These are phyloP conservation scores for Pagetopsis macropterus DNA, from an alignment of 2,797 vertebrate genomes.

Conservation along the genomic window DNA sequence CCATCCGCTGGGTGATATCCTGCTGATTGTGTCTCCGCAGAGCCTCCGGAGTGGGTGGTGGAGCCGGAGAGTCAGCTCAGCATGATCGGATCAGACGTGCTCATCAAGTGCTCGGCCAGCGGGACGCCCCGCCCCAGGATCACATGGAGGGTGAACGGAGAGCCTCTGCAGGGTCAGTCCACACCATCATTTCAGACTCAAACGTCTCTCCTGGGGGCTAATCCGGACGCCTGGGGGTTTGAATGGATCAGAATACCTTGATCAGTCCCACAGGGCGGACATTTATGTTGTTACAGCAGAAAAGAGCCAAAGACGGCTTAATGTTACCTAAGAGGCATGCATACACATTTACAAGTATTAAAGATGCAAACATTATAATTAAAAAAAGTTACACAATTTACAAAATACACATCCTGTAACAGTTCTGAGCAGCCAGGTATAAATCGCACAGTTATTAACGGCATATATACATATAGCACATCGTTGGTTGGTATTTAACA, in stretches of 20 bases:
- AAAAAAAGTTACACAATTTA: too few relatives aligned
- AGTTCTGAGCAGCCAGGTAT: too few relatives aligned
- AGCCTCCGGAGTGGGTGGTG: slow-evolving; percentile 89
- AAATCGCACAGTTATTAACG: too few relatives aligned
- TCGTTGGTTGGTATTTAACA: too few relatives aligned
- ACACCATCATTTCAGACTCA: neutral
- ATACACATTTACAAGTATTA: too few relatives aligned
- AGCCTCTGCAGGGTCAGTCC: slow-evolving; percentile 84
- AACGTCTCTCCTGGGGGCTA: neutral
- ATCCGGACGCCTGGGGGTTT: neutral
- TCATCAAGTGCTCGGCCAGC: slow-evolving; percentile 87
- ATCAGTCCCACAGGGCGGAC: too few relatives aligned
- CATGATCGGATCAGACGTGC: slow-evolving; percentile 85
- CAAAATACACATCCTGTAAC: too few relatives aligned
- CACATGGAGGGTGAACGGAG: slow-evolving; percentile 90
- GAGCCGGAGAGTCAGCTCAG: slow-evolving; percentile 88
- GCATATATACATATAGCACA: too few relatives aligned
- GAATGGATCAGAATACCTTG: neutral
- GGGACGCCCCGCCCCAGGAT: slow-evolving; percentile 87
- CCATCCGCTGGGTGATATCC: slow-evolving; percentile 31
- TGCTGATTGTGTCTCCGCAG: slow-evolving; percentile 75
- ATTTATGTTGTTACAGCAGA: too few relatives aligned
- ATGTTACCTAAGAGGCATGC: too few relatives aligned
- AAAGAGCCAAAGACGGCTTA: too few relatives aligned
- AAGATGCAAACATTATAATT: too few relatives aligned